These are phyloP conservation scores for Griposia aprilina DNA, from an alignment of 2,888 invertebrate genomes.

Conservation along the genomic window DNA sequence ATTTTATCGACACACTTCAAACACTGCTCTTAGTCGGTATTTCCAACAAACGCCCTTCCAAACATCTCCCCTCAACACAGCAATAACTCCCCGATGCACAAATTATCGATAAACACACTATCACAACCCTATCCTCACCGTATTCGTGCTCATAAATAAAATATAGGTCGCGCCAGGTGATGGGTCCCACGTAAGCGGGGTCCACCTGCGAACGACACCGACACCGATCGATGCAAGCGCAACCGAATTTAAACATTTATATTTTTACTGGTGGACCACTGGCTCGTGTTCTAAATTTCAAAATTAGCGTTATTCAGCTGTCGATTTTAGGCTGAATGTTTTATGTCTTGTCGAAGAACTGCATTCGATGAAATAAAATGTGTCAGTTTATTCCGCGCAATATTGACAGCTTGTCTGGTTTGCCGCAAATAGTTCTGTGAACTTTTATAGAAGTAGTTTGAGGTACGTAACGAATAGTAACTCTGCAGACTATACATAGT, in stretches of 20 bases:
- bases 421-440: constrained; percentile 10
- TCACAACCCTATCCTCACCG: constrained; percentile 58
- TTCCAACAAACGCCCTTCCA: not conserved
- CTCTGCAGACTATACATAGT: not conserved
- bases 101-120: constrained; percentile 47
- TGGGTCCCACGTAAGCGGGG: constrained; percentile 71
- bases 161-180: constrained; percentile 81
- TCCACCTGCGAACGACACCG: constrained; percentile 58
- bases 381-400: constrained; percentile 5
- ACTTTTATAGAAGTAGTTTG: not conserved
- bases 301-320: constrained; percentile 28
- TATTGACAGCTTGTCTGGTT: constrained; percentile 23
- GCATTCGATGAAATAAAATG: constrained; percentile 27
- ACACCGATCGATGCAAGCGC: constrained; percentile 64
- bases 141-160: constrained; percentile 79
- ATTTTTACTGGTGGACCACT: constrained; percentile 56
- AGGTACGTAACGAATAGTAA: not conserved
- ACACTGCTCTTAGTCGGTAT: not conserved
- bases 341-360: constrained; percentile 17
- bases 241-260: constrained; percentile 65
- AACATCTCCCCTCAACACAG: not conserved
- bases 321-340: constrained; percentile 31
- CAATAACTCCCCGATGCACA: constrained; percentile 16
- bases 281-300: constrained; percentile 45
- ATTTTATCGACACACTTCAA: not conserved